Conservation (phyloP, 2,888 invertebrate species). For the Carcina quercana region DNA sequence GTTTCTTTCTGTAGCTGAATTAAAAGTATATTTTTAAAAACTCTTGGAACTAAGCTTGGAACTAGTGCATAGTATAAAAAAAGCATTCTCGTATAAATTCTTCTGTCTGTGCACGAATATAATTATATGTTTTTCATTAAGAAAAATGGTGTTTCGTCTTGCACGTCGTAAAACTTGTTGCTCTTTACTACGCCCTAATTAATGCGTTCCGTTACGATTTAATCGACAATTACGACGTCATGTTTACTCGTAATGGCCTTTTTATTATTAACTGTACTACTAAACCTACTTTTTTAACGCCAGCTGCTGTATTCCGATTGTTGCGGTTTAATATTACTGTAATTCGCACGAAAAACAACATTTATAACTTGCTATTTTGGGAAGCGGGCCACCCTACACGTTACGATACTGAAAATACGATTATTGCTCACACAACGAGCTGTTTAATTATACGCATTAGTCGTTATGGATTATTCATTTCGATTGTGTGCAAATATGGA, state of each 20-base stretch:
- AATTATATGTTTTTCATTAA: too few relatives aligned
- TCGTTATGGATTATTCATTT: slow-evolving; percentile 20
- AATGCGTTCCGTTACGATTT: slow-evolving; percentile 22
- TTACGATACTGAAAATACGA: slow-evolving; percentile 22
- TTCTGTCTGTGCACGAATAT: too few relatives aligned
- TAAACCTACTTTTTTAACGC: slow-evolving; percentile 37
- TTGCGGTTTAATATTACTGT: slow-evolving; percentile 34
- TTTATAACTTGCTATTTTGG: slow-evolving; percentile 30
- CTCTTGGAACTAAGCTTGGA: too few relatives aligned
- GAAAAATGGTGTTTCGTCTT: background rate
- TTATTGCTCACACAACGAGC: slow-evolving; percentile 26
- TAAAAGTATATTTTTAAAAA: too few relatives aligned
- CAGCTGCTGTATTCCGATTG: slow-evolving; percentile 33
- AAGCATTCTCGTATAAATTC: too few relatives aligned
- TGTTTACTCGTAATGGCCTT: slow-evolving; percentile 19
- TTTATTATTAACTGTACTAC: slow-evolving; percentile 27
- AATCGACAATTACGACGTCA: slow-evolving; percentile 30
- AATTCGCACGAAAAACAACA: slow-evolving; percentile 28
- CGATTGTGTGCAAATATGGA: slow-evolving; percentile 17
- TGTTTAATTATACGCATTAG: slow-evolving; percentile 19
- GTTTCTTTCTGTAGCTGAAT: too few relatives aligned
- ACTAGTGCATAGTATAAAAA: too few relatives aligned
- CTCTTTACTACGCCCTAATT: slow-evolving; percentile 13
- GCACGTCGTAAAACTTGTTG: slow-evolving; percentile 11
- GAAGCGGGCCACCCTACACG: slow-evolving; percentile 30